Base-by-base conservation (phyloP, 2,888 invertebrate species). In the Hirtodrosophila alboralis region DNA sequence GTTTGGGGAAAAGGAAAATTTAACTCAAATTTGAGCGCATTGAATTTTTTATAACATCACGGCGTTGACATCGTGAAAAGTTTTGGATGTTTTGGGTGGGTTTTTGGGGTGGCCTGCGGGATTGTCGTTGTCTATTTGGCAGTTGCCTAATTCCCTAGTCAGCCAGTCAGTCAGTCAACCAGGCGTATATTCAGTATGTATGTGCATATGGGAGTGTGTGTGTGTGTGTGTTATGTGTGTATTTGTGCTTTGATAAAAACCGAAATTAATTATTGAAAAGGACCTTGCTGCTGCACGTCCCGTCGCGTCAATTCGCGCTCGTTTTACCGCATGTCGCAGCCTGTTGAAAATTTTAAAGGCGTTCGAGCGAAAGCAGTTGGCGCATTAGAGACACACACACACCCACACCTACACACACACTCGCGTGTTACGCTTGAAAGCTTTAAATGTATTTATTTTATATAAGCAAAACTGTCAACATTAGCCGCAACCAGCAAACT, bases 281-380 rank as follows among this genome's bases (percentile, higher is more conserved):
- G 49, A 62, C 61, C 62, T 60, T 49, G 74, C 58, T 40, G 59
- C 37, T 34, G 30, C 54, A 13, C 52, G 6, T 36, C 54, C 16
- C 52, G 6, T 23, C 47, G 51, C 61, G 40, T 52, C 49, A 49
- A 59, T 48, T 75, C 51, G 59, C 70, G 58, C 56, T 59, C 58
- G 41, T 58, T 68, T 68, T 28, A 58, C 67, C 63, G 68, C 62
- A 59, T 62, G 61, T 64, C 48, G 65, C 59, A 49, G 74, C 36
- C 67, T 65, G 65, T 66, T 67, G 71, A 71, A 86, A 86, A 78
- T 81, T 75, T 81, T 62, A 86, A 84, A 81, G 83, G 85, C 83
- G 83, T 86, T 84, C 87, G 60, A 85, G 79, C 78, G 87, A 70
- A 85, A 87, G 73, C 75, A 83, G 78, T 79, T 76, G 73, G 67